Conservation (phyloP, 2,113 vertebrate species). For the Pitta sordida region DNA sequence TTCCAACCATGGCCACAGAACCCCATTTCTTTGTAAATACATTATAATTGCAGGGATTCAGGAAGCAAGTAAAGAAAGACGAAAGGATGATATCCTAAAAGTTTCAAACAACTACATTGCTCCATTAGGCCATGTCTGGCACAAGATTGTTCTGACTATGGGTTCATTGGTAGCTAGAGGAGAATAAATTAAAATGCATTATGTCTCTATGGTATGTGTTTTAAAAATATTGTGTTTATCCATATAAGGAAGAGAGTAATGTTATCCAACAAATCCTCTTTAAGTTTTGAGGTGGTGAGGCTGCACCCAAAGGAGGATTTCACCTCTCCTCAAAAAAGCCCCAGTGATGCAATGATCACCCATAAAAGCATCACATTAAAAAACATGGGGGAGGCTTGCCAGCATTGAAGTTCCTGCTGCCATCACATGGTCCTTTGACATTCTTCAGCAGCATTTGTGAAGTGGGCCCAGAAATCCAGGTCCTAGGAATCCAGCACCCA, state of each 20-base stretch:
- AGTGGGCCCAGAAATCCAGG: neutral
- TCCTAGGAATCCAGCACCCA: neutral
- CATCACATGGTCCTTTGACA: neutral
- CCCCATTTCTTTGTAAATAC: neutral
- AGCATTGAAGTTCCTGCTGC: neutral
- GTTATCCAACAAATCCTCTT: neutral
- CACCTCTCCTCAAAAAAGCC: fast-evolving
- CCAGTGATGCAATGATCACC: neutral
- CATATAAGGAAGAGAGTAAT: neutral
- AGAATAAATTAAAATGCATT: neutral
- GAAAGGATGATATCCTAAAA: neutral
- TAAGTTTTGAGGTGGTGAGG: neutral
- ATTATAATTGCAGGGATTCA: neutral
- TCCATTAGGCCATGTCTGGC: neutral
- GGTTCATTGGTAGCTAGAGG: neutral
- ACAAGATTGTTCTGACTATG: neutral
- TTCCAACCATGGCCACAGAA: neutral
- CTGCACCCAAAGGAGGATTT: neutral
- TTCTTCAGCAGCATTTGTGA: neutral
- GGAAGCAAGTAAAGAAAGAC: neutral
- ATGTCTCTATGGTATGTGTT: fast-evolving
- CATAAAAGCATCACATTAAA: neutral
- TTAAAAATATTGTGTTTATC: neutral
- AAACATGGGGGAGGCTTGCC: neutral
- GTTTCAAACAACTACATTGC: neutral